Percentiles rank a stretch among this genome's conserved stretches.
These are phyloP conservation scores for Chiloscyllium plagiosum DNA, from an alignment of 2,113 vertebrate genomes.

Conservation along the genomic window DNA sequence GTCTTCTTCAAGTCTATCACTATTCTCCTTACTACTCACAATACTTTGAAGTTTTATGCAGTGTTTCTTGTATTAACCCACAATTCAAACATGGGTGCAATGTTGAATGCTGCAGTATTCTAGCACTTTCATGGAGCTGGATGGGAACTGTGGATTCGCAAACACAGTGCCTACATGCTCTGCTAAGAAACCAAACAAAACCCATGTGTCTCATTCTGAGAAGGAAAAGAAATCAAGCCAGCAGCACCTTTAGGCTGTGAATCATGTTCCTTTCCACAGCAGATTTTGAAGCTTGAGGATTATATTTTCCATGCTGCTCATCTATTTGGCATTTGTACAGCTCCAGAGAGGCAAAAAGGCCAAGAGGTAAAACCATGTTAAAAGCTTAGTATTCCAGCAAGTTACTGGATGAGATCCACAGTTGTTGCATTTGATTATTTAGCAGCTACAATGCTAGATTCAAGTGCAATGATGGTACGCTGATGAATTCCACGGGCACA, in stretches of 20 bases:
- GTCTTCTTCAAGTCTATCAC: too few relatives aligned
- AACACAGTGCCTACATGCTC: neutral
- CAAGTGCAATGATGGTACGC: too few relatives aligned
- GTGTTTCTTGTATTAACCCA: too few relatives aligned
- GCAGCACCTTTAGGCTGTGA: neutral
- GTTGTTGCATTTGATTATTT: neutral
- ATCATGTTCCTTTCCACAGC: neutral
- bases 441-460: neutral
- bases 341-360: neutral
- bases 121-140: neutral
- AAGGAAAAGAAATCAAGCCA: neutral
- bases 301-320: neutral
- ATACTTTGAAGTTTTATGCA: too few relatives aligned
- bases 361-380: neutral
- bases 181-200: neutral
- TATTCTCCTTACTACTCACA: too few relatives aligned
- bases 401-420: neutral
- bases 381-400: neutral
- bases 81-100: neutral
- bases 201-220: neutral
- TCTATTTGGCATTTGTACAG: neutral
- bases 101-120: neutral
- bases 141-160: neutral
- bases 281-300: neutral
- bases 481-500: neutral